Evolutionary conservation across 2,888 invertebrate species (phyloP).

Genomic region (Apamea sordens): DNA sequence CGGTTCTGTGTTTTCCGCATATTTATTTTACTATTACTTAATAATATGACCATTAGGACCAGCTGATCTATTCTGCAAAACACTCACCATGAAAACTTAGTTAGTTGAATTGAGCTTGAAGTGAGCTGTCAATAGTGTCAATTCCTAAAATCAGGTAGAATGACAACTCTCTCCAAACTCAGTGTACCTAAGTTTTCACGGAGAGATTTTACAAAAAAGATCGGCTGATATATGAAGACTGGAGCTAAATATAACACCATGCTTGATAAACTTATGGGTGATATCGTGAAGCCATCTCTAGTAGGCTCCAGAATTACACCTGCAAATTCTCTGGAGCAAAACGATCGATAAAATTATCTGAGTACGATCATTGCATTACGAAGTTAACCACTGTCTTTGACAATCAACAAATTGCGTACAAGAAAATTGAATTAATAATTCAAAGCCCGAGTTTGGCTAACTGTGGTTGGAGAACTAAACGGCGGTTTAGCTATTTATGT

Average conservation of each 20-base stretch:
- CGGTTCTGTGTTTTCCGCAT: not conserved
- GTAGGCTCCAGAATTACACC: too few relatives aligned
- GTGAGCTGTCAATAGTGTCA: not conserved
- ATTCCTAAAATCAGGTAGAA: not conserved
- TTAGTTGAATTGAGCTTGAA: not conserved
- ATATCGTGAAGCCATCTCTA: not conserved
- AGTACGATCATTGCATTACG: slow-evolving; percentile 31
- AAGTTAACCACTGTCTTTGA: slow-evolving; percentile 44
- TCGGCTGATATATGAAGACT: not conserved
- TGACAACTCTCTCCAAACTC: not conserved
- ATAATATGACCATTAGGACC: not conserved
- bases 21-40: not conserved
- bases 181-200: not conserved
- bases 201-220: not conserved
- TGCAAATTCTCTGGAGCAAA: not conserved
- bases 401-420: slow-evolving; percentile 36
- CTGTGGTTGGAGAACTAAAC: slow-evolving; percentile 40
- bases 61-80: not conserved
- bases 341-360: slow-evolving; percentile 23
- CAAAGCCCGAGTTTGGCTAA: slow-evolving; percentile 25
- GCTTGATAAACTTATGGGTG: not conserved
- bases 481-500: slow-evolving; percentile 29
- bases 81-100: not conserved
- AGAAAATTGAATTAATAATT: slow-evolving; percentile 53
- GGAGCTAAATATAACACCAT: not conserved